Base-by-base conservation (phyloP, 2,888 invertebrate species). In the Elegia similella region DNA sequence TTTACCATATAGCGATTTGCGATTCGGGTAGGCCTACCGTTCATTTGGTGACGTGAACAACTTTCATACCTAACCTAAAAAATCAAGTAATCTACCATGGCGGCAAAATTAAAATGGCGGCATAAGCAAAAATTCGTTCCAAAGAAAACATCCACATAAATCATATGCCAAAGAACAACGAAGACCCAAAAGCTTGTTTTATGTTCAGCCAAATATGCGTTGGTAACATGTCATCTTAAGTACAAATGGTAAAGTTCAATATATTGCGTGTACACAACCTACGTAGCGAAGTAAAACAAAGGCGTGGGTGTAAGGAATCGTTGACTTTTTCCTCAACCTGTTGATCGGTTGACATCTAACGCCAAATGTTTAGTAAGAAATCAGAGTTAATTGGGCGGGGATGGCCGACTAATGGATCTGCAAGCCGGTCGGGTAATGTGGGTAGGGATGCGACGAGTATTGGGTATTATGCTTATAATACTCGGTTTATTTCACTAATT, bases 361-460 rank as follows among this genome's bases (percentile, higher is more conserved):
- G 10, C 29, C 53, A 23, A 42, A 30, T 34, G 42, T 17, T 55
- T 17, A 12, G 43, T 15, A 54, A 44, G 54, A 34, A 55, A 44
- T 55, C 54, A 32, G 16, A 7, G 54, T 10, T 55, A 55, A 55
- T 55, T 44, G 46, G 62, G 68, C 60, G 56, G 58, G 66, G n/a
- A 67, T 65, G 70, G 66, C 58, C 61, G 62, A 62, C 70, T 55
- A 55, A 55, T 55, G 44, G 54, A 34, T 46, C 30, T 16, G 54
- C 54, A 44, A 30, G 16, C 17, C 7, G 6, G 30, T 15, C 7
- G 17, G 13, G 77, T 38, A 38, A 12, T 38, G 12, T 38, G 38
- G n/a, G 12, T 38, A 38, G 38, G 38, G 38, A n/a, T 38, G 38
- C 38, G 38, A 10, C n/a, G 38, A 38, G n/a, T 38, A 7, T n/a